Evolutionary conservation across 2,113 vertebrate genomes (phyloP).

Genomic region (Argyrosomus japonicus): DNA sequence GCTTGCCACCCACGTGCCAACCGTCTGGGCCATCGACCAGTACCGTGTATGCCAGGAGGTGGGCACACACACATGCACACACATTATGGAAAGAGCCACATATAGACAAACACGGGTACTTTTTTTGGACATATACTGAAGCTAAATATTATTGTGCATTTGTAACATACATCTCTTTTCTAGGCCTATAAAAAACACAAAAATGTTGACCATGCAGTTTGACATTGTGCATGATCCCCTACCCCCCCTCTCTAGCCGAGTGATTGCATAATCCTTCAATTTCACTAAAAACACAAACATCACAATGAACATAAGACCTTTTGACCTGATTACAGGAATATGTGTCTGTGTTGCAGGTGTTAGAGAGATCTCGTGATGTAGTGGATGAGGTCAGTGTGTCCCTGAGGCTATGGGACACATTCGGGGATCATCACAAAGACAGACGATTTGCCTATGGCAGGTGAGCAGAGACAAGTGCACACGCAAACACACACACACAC

Average conservation of each 20-base stretch:
- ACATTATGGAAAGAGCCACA: slow-evolving; percentile 35
- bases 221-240: background rate
- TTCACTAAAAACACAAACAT: slow-evolving; percentile 19
- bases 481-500: background rate
- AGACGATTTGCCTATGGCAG: slow-evolving; percentile 89
- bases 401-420: slow-evolving; percentile 89
- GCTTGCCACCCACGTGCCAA: slow-evolving; percentile 92
- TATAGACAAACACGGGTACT: slow-evolving; percentile 37
- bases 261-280: slow-evolving; percentile 32
- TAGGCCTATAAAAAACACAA: background rate
- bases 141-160: background rate
- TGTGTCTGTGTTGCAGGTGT: slow-evolving; percentile 80
- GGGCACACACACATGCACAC: slow-evolving; percentile 53
- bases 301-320: slow-evolving; percentile 21
- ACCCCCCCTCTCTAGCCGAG: background rate
- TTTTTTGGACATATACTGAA: slow-evolving; percentile 12
- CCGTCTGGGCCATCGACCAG: slow-evolving; percentile 93
- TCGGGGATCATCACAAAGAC: slow-evolving; percentile 92
- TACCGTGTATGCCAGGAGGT: slow-evolving; percentile 94
- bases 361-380: slow-evolving; percentile 89
- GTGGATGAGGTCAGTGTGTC: slow-evolving; percentile 90
- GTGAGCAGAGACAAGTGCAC: slow-evolving; percentile 65
- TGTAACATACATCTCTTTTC: slow-evolving; percentile 4
- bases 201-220: slow-evolving; percentile 17
- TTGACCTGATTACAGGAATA: background rate